These are phyloP conservation scores for Poecilobothrus nobilitatus DNA, from an alignment of 2,888 invertebrate species.

Conservation along the genomic window DNA sequence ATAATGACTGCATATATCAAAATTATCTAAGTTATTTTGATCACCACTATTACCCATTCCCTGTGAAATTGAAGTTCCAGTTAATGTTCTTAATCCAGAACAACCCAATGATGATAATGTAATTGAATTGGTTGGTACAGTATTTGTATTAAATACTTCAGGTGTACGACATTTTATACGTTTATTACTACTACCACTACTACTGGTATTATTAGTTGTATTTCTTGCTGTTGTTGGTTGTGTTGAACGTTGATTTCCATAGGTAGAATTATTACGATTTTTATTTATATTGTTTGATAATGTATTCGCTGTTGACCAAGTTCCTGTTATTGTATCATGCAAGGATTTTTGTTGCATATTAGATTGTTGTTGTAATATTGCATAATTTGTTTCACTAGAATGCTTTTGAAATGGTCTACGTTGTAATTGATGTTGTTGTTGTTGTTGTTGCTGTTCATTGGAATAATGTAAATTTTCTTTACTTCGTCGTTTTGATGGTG, in stretches of 20 bases:
- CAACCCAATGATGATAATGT: neutral
- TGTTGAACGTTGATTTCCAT: neutral
- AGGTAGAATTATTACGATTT: neutral
- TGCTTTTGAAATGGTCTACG: slow-evolving; percentile 19
- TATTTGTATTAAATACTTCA: neutral
- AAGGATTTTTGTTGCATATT: slow-evolving; percentile 20
- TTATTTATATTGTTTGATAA: neutral
- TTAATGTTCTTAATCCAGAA: neutral
- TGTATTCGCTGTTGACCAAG: no score
- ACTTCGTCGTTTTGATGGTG: slow-evolving; percentile 39
- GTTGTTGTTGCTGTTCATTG: slow-evolving; percentile 14
- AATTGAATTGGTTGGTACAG: neutral
- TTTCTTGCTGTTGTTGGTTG: neutral
- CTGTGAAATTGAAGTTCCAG: neutral
- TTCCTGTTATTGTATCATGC: slow-evolving; percentile 18
- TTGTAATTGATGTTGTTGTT: slow-evolving; percentile 11
- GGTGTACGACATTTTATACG: neutral
- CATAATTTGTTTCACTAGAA: slow-evolving; percentile 23
- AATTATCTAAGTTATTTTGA: slow-evolving; percentile 29
- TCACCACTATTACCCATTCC: slow-evolving; percentile 17
- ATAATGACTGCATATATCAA: slow-evolving; percentile 32
- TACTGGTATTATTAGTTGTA: neutral
- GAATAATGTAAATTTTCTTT: slow-evolving; percentile 12
- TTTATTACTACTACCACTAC: neutral
- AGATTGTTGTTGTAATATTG: slow-evolving; percentile 23